Percentiles rank a stretch among this genome's conserved stretches.
These are phyloP conservation scores for Solenopsis fugax DNA, from an alignment of 1,140 invertebrate species.

Conservation along the genomic window DNA sequence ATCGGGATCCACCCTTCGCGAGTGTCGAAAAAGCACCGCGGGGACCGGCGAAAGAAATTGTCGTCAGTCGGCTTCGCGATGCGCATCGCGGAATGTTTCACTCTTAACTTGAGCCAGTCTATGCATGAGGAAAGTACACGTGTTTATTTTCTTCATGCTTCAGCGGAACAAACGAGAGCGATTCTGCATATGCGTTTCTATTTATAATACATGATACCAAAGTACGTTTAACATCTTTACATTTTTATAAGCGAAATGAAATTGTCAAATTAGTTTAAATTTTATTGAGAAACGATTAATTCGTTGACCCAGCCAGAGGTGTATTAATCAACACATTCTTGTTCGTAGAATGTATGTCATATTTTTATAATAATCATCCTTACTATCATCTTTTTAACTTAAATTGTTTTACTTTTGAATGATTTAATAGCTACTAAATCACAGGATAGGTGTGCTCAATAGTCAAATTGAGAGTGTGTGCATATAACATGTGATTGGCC, in stretches of 20 bases:
- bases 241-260: slow-evolving; percentile 2
- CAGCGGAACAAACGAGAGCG: neutral
- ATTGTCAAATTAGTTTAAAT: neutral
- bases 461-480: neutral
- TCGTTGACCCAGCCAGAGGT: neutral
- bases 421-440: neutral
- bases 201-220: neutral
- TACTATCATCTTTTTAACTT: too few relatives aligned
- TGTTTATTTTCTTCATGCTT: neutral
- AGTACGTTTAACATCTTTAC: neutral
- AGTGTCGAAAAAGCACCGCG: slow-evolving; percentile 74
- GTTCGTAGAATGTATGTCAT: neutral
- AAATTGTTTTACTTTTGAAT: slow-evolving; percentile 23
- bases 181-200: neutral
- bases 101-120: neutral
- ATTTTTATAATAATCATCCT: slow-evolving; percentile 12
- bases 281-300: neutral
- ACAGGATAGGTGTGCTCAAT: neutral
- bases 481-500: neutral
- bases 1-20: slow-evolving; percentile 72
- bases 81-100: neutral
- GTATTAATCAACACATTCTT: slow-evolving; percentile 1
- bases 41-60: slow-evolving; percentile 19
- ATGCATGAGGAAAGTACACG: neutral
- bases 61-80: neutral